A percentile compares a stretch with the other conserved stretches of the same genome.
Conservation (phyloP, 2,113 vertebrate species). For the Rhodinocichla rosea region DNA sequence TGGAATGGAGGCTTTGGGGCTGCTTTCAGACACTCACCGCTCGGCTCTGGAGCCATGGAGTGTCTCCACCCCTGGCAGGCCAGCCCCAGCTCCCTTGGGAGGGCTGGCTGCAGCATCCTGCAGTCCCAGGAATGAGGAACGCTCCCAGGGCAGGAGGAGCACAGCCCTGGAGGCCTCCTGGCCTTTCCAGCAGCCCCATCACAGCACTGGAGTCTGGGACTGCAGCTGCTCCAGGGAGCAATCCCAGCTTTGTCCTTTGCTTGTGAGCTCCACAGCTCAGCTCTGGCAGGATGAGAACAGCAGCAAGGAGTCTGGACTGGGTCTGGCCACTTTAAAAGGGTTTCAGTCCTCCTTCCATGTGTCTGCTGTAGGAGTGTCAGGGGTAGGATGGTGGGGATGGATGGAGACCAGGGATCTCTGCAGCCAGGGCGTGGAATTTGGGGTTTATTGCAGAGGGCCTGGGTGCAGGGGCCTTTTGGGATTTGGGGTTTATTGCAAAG, state of each 20-base stretch:
- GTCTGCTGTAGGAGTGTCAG: not conserved
- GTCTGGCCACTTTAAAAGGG: not conserved
- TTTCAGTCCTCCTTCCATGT: not conserved
- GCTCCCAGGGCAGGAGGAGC: fast-evolving
- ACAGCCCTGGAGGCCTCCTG: not conserved
- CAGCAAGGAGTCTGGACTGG: not conserved
- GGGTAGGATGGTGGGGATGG: too few relatives aligned
- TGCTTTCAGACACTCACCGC: not conserved
- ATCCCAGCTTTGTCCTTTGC: not conserved
- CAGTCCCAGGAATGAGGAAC: fast-evolving
- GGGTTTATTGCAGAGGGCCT: too few relatives aligned
- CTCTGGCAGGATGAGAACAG: not conserved
- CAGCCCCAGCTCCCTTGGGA: not conserved
- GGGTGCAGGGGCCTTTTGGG: too few relatives aligned
- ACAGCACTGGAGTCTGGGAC: not conserved
- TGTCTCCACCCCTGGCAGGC: not conserved
- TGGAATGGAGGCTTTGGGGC: not conserved
- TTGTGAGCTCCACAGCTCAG: not conserved
- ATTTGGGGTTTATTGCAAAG: too few relatives aligned
- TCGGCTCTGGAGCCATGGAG: not conserved
- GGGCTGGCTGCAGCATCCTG: not conserved
- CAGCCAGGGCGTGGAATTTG: too few relatives aligned
- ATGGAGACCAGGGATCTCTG: too few relatives aligned
- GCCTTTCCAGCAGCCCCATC: not conserved
- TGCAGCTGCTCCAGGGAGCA: not conserved